These are phyloP conservation scores for Invenusta paracnida DNA, from an alignment of 2,888 invertebrate species.

Conservation along the genomic window DNA sequence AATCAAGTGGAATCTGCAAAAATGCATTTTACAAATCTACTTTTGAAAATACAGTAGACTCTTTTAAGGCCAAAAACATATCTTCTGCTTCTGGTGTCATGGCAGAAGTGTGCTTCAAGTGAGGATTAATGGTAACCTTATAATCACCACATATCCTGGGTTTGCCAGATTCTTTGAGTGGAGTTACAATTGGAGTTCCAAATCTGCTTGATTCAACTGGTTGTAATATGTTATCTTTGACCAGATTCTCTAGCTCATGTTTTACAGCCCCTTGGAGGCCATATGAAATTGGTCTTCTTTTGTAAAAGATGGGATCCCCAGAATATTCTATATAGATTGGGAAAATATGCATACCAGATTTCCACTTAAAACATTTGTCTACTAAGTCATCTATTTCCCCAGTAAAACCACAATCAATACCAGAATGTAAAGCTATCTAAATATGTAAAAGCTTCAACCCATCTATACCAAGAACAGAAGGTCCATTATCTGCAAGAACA, in stretches of 20 bases:
- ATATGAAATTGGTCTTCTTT: not conserved
- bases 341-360: not conserved
- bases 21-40: conserved; percentile 14
- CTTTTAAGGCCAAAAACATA: conserved; percentile 15
- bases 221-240: conserved; percentile 9
- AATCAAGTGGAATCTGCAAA: conserved; percentile 3
- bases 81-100: conserved; percentile 33
- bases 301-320: not conserved
- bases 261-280: not conserved
- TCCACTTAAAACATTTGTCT: not conserved
- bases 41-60: not conserved
- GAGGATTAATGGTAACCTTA: conserved; percentile 8
- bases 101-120: conserved; percentile 5
- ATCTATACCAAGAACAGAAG: conserved; percentile 26
- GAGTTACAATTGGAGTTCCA: conserved; percentile 19
- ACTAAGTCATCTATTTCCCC: not conserved
- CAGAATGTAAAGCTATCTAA: not conserved
- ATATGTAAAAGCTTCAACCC: not conserved
- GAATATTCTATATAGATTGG: conserved; percentile 8
- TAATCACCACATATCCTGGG: conserved; percentile 24
- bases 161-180: not conserved
- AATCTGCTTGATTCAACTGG: not conserved
- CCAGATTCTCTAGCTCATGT: not conserved
- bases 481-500: conserved; percentile 11
- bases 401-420: not conserved